Evolutionary conservation across 2,113 vertebrate genomes (phyloP).

Genomic region (Jacana jacana): DNA sequence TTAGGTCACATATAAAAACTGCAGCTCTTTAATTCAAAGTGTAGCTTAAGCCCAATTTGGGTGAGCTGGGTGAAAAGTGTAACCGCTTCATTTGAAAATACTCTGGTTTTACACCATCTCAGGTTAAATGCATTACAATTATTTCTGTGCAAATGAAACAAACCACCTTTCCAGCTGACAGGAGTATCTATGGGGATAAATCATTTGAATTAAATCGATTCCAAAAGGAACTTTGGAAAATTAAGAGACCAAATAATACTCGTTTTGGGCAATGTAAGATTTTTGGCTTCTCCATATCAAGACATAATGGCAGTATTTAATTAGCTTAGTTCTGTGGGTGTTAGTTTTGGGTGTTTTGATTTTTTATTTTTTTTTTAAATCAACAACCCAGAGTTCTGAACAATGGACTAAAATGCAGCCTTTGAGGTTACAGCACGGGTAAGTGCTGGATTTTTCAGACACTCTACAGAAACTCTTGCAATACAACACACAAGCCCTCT

Average conservation of each 20-base stretch:
- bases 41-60: neutral
- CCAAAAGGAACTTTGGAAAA: neutral
- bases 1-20: neutral
- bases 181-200: neutral
- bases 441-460: neutral
- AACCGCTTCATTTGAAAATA: neutral
- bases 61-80: neutral
- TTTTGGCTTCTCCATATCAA: neutral
- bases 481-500: neutral
- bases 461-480: neutral
- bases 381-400: neutral
- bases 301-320: neutral
- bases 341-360: too few species aligned
- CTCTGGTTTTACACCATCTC: neutral
- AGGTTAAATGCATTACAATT: neutral
- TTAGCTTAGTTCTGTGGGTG: too few species aligned
- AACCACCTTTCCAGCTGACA: neutral
- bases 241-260: accelerated
- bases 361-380: too few species aligned
- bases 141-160: neutral
- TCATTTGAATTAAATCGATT: neutral
- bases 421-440: neutral
- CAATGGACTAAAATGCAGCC: neutral
- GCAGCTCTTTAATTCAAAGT: neutral
- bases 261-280: neutral